phyloP scores from a whole-genome alignment of 35 echinoderm and acorn worm genomes.

The Eucidaris tribuloides region DNA sequence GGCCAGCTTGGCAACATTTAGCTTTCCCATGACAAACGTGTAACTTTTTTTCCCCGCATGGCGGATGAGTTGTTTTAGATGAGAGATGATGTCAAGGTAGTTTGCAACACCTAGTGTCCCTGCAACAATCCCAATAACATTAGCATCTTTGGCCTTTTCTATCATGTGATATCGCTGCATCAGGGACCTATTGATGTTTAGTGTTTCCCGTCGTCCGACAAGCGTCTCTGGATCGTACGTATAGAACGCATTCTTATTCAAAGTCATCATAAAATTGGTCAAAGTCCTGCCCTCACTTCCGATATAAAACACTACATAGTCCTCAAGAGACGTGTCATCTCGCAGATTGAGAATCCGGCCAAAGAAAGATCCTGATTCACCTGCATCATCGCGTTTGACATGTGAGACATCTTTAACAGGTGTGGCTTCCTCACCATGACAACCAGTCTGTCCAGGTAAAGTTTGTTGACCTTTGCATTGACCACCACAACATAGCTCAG shows the following conservation, averaged over 20 bases:
- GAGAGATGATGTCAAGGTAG: constrained; percentile 68
- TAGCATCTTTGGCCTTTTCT: constrained; percentile 84
- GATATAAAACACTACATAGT: constrained; percentile 77
- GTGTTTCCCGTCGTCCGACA: constrained; percentile 44
- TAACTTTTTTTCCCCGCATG: constrained; percentile 87
- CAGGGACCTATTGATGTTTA: constrained; percentile 78
- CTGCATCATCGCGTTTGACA: too few species aligned
- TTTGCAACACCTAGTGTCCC: constrained; percentile 84
- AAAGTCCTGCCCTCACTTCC: constrained; percentile 72
- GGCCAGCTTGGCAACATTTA: constrained; percentile 95
- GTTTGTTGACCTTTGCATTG: too few species aligned
- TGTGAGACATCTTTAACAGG: too few species aligned
- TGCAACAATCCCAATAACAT: constrained; percentile 79
- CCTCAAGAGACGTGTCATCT: constrained; percentile 32
- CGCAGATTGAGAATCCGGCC: constrained; percentile 54
- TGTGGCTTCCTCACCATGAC: too few species aligned
- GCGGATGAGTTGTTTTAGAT: constrained; percentile 73
- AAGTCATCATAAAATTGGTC: constrained; percentile 94
- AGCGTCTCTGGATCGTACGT: constrained; percentile 67
- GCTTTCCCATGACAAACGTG: constrained; percentile 87
- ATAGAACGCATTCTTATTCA: constrained; percentile 80
- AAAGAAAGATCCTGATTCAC: constrained; percentile 11
- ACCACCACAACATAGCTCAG: too few species aligned
- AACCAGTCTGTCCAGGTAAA: too few species aligned
- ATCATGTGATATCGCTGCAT: constrained; percentile 95